These are phyloP conservation scores for western clawed frog (Xenopus tropicalis) DNA, from an alignment of 2,113 vertebrate genomes.

Conservation along the genomic window DNA sequence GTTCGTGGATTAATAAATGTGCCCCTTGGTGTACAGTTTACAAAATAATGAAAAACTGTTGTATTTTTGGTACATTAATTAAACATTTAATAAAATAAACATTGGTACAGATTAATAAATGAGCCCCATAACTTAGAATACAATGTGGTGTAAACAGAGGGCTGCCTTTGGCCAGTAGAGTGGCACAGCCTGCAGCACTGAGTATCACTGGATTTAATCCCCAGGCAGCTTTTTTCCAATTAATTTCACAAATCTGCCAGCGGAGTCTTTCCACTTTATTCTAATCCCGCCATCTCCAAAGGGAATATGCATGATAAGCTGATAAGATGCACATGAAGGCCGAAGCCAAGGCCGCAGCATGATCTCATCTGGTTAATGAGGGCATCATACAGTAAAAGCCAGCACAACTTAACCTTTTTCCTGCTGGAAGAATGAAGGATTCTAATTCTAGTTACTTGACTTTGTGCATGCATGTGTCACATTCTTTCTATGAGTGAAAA, in stretches of 20 bases:
- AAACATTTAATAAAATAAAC: no score
- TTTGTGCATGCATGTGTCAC: background rate
- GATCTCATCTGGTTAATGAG: slow-evolving; percentile 25
- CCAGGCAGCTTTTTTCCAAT: slow-evolving; percentile 33
- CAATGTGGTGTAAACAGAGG: background rate
- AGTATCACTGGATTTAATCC: background rate
- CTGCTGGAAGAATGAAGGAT: background rate
- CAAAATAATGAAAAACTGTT: no score
- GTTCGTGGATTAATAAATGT: no score
- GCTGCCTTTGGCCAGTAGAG: background rate
- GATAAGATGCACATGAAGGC: slow-evolving; percentile 21
- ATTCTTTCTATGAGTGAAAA: background rate
- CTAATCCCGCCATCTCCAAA: slow-evolving; percentile 10
- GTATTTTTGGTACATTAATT: no score
- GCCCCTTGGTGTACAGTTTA: no score
- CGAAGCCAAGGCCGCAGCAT: slow-evolving; percentile 17
- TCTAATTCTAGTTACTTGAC: background rate
- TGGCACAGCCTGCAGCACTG: background rate
- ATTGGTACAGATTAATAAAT: no score
- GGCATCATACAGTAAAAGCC: background rate
- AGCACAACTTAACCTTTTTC: slow-evolving; percentile 1
- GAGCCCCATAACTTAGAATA: no score
- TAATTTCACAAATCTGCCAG: slow-evolving; percentile 30
- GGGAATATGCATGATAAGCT: slow-evolving; percentile 18
- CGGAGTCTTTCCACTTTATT: slow-evolving; percentile 7